Conservation (phyloP, 2,113 vertebrate genomes). For the Noturus placidus region DNA sequence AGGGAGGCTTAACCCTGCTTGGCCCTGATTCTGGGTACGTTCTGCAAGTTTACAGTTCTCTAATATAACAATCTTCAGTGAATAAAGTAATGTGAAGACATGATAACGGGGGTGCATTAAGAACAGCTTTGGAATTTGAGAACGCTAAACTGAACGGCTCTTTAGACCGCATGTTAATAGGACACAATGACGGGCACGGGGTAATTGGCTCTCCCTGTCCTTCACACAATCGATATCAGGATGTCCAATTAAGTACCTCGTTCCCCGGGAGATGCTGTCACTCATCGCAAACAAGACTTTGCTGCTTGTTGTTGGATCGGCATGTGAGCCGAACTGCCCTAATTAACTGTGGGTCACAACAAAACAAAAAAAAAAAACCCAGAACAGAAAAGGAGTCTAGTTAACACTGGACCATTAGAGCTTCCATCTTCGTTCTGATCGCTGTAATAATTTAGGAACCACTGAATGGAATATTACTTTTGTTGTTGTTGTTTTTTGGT, state of each 20-base stretch:
- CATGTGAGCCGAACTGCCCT: neutral
- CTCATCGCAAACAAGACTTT: neutral
- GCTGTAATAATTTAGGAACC: neutral
- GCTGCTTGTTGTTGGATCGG: conserved; percentile 5
- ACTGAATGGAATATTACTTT: neutral
- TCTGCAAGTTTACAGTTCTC: neutral
- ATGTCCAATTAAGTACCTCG: neutral
- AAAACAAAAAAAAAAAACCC: too few relatives aligned
- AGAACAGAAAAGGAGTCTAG: neutral
- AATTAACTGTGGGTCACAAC: conserved; percentile 2
- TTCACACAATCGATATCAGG: conserved; percentile 31
- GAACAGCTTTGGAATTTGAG: neutral
- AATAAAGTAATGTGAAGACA: neutral
- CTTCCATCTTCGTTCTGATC: neutral
- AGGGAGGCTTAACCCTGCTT: neutral
- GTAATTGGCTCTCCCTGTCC: conserved; percentile 23
- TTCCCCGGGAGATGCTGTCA: neutral
- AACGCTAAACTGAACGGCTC: neutral
- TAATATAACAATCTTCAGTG: neutral
- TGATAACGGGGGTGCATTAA: neutral
- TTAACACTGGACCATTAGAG: neutral
- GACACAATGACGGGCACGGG: neutral
- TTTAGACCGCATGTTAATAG: neutral
- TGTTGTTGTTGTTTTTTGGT: too few relatives aligned
- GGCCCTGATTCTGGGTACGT: neutral